Conservation (phyloP, 2,113 vertebrate species). For the Podocnemis expansa region DNA sequence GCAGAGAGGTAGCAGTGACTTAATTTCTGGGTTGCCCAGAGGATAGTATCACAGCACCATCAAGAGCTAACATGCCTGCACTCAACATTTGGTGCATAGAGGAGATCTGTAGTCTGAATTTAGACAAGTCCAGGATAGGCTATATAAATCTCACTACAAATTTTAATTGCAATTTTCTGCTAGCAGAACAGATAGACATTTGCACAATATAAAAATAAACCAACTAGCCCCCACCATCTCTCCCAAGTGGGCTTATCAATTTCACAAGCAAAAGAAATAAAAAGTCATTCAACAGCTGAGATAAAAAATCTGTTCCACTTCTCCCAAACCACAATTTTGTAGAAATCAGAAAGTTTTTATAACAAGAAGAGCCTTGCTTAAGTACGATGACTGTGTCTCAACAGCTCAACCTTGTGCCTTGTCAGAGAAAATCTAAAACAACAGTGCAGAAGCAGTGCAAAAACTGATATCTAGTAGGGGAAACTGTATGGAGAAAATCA, state of each 20-base stretch:
- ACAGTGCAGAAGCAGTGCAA: background rate
- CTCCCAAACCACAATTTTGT: background rate
- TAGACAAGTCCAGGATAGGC: background rate
- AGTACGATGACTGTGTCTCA: background rate
- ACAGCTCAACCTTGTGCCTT: background rate
- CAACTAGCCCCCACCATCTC: background rate
- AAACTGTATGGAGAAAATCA: background rate
- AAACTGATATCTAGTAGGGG: background rate
- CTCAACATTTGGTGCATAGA: background rate
- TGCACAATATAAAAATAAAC: background rate
- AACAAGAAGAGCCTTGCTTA: background rate
- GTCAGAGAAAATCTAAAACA: constrained; percentile 7
- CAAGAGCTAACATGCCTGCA: background rate
- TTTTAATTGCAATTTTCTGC: background rate
- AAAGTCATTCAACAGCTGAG: background rate
- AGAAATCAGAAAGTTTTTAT: background rate
- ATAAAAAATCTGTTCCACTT: background rate
- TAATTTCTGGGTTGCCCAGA: background rate
- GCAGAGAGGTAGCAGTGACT: background rate
- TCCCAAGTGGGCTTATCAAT: background rate
- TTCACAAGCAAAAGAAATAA: background rate
- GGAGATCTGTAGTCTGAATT: background rate
- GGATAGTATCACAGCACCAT: background rate
- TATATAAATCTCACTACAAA: background rate
- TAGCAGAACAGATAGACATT: background rate